Evolutionary conservation across 2,888 invertebrate genomes (phyloP), one percentile per base, ranked within the genome.

Genomic region (Theretra japonica): DNA sequence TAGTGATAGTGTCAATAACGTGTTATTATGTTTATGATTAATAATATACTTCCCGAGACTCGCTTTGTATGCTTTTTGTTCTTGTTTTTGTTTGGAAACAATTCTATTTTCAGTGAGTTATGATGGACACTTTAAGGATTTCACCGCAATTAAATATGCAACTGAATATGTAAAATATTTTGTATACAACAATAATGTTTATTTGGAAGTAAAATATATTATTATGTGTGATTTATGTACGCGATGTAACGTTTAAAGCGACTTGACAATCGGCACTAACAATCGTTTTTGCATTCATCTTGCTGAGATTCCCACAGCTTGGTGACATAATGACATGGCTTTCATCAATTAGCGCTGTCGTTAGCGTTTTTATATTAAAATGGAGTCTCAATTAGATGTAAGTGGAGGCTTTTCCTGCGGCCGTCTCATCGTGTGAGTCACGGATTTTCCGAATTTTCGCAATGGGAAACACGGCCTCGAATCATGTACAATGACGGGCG

Each of bases 371-470:
- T 86, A 80, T 81, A 81, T 78, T 80, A 81, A 86, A 84, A 84
- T 83, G 75, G 80, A 82, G 81, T 86, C 82, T 79, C 85, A 86
- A 90, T 88, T 86, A 86, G 83, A 81, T 76, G 80, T 83, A 81
- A 86, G 79, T 78, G 81, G 83, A 86, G 91, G 89, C 89, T 91
- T 93, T 92, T 92, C 91, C 90, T 87, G 85, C 77, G 83, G 75
- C 86, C 81, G 88, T 86, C 81, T 88, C 84, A 85, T 78, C 78
- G 79, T 33, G 75, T 94, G 94, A 94, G 81, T 94, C 94, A 94
- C 79, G 90, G 90, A 87, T 90, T 94, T 94, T 83, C 93, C 92
- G 86, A 92, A 92, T 92, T 94, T 93, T 83, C 82, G 79, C 80
- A 77, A 77, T 79, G 70, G 65, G 72, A 76, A 75, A 68, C 57